A percentile compares a stretch with the other conserved stretches of the same genome.
Evolutionary conservation across 2,888 invertebrate species (phyloP).

Genomic region (Cantharis flavilabris): DNA sequence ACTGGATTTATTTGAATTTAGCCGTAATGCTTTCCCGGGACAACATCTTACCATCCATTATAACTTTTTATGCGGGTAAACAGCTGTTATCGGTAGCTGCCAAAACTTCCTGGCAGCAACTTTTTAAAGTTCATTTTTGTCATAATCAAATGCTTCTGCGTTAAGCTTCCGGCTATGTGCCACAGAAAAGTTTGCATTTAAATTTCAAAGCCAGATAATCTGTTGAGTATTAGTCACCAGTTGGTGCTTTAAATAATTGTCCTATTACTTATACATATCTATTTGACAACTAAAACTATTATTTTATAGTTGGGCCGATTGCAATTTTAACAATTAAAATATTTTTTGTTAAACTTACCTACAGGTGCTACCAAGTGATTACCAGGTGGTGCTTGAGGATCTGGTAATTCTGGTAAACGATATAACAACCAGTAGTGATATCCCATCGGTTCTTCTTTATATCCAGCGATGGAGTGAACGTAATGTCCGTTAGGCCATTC

Average conservation of each 20-base stretch:
- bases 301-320: too few relatives aligned
- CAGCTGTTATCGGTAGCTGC: not conserved
- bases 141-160: not conserved
- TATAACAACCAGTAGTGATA: slow-evolving; percentile 91
- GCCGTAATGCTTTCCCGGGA: too few relatives aligned
- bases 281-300: not conserved
- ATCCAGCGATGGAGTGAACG: slow-evolving; percentile 82
- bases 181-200: not conserved
- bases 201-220: not conserved
- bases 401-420: slow-evolving; percentile 78
- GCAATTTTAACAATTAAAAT: too few relatives aligned
- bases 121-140: not conserved
- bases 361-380: slow-evolving; percentile 87
- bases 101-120: not conserved
- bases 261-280: not conserved
- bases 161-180: not conserved
- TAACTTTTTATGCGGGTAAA: not conserved
- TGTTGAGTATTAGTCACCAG: not conserved
- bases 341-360: slow-evolving; percentile 65
- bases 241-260: too few relatives aligned
- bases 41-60: not conserved
- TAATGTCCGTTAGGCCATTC: slow-evolving; percentile 94
- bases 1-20: too few relatives aligned
- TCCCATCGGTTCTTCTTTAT: slow-evolving; percentile 79
- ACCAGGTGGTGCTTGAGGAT: slow-evolving; percentile 79